Evolutionary conservation across 2,113 vertebrate genomes (phyloP), one percentile per base, ranked within the genome.

Genomic region (Thryonomys swinderianus): DNA sequence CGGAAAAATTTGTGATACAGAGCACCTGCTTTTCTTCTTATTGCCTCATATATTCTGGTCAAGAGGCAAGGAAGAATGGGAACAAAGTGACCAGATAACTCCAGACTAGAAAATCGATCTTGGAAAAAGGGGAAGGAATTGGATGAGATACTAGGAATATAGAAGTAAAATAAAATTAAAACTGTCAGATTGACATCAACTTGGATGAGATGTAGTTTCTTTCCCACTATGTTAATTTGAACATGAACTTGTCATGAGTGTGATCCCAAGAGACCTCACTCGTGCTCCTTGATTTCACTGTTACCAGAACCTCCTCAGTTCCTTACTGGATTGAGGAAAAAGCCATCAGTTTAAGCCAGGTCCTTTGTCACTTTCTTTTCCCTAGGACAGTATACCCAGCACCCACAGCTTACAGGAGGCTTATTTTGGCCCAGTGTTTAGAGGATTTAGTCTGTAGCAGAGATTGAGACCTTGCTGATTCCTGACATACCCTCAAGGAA

Each of bases 151-250:
- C 85, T 23, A 6, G 48, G 55, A 82, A 12, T 11, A 17, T 6
- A 3, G 25, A 21, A 88, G 12, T 21, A 21, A 69, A 62, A 34
- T 21, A 1, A 30, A 59, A 53, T 1, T 7, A 45, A 48, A 76
- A 27, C 2, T 34, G 2, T 42, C 9, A 11, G 12, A 0, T 27
- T 5, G 7, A 2, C 25, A 17, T 45, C 2, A 8, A 0, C 53
- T 32, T 53, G 9, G 21, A 14, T 21, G 45, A 76, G 37, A 32
- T 32, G 4, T 21, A 1, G 1, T 80, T 81, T 80, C 57, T 9
- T 34, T 53, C 20, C n/a, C 2, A 45, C 48, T 13, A 0, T 11
- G 2, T 1, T 53, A 3, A 30, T 8, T 48, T 20, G 23, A 51
- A 53, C 34, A 14, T 14, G 20, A 73, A 64, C 74, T 57, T 30